Conservation (phyloP, 2,113 vertebrate genomes). For the Electrona antarctica region DNA sequence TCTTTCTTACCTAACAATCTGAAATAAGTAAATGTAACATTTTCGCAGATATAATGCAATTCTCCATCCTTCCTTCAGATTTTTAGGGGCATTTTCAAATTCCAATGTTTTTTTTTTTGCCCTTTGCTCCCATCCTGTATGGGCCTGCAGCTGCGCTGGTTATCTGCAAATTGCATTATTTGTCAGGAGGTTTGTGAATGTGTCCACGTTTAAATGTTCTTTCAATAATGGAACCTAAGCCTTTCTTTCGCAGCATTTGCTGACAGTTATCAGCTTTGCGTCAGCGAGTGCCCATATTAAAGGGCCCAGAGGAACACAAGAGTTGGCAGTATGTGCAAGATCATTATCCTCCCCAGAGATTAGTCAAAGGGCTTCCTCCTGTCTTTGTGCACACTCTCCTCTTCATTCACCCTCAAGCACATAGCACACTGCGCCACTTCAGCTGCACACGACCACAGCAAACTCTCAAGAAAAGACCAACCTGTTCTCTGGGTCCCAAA, state of each 20-base stretch:
- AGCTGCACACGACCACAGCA: constrained; percentile 49
- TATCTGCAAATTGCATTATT: too few relatives aligned
- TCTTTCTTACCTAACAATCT: neutral
- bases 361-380: constrained; percentile 57
- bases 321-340: constrained; percentile 48
- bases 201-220: neutral
- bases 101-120: too few relatives aligned
- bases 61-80: too few relatives aligned
- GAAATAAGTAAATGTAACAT: neutral
- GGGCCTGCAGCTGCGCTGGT: too few relatives aligned
- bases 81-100: too few relatives aligned
- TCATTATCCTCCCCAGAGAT: constrained; percentile 61
- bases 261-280: constrained; percentile 5
- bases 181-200: neutral
- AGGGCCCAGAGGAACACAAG: constrained; percentile 44
- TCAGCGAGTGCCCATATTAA: constrained; percentile 23
- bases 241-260: constrained; percentile 21
- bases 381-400: constrained; percentile 21
- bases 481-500: neutral
- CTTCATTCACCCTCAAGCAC: constrained; percentile 54
- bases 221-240: neutral
- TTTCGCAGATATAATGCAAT: too few relatives aligned
- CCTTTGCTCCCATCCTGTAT: too few relatives aligned
- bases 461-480: constrained; percentile 16
- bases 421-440: constrained; percentile 54